Percentiles rank a stretch among this genome's conserved stretches.
These are phyloP conservation scores for Drosophila virilis DNA, from an alignment of 1,140 invertebrate species.

Conservation along the genomic window DNA sequence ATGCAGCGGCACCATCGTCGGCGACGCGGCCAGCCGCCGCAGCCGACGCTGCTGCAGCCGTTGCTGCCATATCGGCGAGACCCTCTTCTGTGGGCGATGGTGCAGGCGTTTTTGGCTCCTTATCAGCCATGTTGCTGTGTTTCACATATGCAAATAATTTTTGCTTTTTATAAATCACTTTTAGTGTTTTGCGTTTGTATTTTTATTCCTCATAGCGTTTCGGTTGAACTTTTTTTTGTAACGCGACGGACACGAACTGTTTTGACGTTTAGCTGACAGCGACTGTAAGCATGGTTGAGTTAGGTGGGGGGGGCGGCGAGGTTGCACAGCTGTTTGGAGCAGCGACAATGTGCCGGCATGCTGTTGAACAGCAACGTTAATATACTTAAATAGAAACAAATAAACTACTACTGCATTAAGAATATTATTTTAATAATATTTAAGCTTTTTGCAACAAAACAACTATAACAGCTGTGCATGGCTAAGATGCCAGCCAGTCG, in stretches of 20 bases:
- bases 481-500: slow-evolving; percentile 13
- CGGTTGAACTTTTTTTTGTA: slow-evolving; percentile 43
- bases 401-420: not conserved
- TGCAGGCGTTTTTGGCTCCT: slow-evolving; percentile 73
- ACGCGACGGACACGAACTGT: slow-evolving; percentile 48
- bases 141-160: slow-evolving; percentile 47
- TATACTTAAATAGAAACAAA: not conserved
- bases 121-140: slow-evolving; percentile 55
- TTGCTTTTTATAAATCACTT: slow-evolving; percentile 17
- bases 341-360: slow-evolving; percentile 2
- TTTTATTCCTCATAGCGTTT: slow-evolving; percentile 51
- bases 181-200: slow-evolving; percentile 11
- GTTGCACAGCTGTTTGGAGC: slow-evolving; percentile 26
- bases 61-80: slow-evolving; percentile 39
- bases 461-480: slow-evolving; percentile 12
- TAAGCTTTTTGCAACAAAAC: slow-evolving; percentile 5
- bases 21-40: not conserved
- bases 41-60: slow-evolving; percentile 26
- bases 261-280: slow-evolving; percentile 73
- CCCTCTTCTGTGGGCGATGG: slow-evolving; percentile 76
- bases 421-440: not conserved
- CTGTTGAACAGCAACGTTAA: too few relatives aligned
- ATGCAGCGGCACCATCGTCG: slow-evolving; percentile 12
- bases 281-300: not conserved
- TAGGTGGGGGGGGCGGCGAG: slow-evolving; percentile 1